Percentiles rank a stretch among this genome's conserved stretches.
Conservation (phyloP, 1,140 invertebrate species). For the Dendrolimus kikuchii region DNA sequence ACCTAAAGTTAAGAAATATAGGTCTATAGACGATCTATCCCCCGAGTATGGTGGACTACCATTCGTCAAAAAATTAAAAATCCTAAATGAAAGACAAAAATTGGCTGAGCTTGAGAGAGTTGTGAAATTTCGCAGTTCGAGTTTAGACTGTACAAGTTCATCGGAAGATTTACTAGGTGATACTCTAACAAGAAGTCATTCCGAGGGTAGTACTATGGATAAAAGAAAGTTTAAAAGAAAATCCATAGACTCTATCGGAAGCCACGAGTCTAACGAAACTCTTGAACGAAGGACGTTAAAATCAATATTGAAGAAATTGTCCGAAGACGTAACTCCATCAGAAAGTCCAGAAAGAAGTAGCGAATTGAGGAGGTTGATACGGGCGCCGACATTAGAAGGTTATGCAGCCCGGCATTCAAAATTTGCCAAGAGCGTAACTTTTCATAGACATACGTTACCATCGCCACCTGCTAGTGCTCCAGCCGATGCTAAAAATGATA, state of each 20-base stretch:
- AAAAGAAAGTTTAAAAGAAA: constrained; percentile 59
- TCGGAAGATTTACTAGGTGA: constrained; percentile 73
- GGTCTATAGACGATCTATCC: constrained; percentile 88
- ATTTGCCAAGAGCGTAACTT: constrained; percentile 90
- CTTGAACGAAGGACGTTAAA: constrained; percentile 85
- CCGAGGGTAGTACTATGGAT: constrained; percentile 74
- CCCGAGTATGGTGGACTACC: constrained; percentile 90
- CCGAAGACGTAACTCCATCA: constrained; percentile 73
- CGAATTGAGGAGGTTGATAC: constrained; percentile 78
- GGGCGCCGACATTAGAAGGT: constrained; percentile 87
- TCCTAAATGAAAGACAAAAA: constrained; percentile 90
- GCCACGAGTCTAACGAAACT: constrained; percentile 87
- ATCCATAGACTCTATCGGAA: constrained; percentile 66
- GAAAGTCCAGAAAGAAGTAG: constrained; percentile 63
- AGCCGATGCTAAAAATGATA: constrained; percentile 35
- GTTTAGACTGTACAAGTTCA: constrained; percentile 82
- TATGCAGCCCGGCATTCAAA: constrained; percentile 90
- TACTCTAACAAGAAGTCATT: constrained; percentile 78
- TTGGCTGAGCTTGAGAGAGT: constrained; percentile 84
- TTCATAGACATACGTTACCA: constrained; percentile 86
- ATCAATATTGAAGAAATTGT: constrained; percentile 88
- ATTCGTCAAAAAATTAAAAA: constrained; percentile 91
- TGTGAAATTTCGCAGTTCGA: constrained; percentile 82
- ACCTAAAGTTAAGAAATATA: constrained; percentile 77
- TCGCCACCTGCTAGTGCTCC: constrained; percentile 79